Evolutionary conservation across 2,888 invertebrate genomes (phyloP).

Genomic region (Morpho helenor): DNA sequence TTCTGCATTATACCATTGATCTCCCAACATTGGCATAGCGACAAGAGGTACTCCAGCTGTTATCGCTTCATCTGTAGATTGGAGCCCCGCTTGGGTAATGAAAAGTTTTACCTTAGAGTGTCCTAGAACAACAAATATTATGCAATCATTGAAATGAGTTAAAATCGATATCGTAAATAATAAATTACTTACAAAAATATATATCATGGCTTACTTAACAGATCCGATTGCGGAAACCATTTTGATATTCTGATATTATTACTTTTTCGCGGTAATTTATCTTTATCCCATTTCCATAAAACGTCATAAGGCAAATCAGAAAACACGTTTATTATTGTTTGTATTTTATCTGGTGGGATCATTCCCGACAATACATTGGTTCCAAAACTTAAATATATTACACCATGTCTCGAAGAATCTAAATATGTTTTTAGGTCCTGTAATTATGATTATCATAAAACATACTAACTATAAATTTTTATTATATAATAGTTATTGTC

Average conservation of each 20-base stretch:
- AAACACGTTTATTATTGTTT: slow-evolving; percentile 19
- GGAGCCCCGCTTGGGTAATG: slow-evolving; percentile 68
- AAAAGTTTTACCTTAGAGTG: slow-evolving; percentile 70
- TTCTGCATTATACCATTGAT: slow-evolving; percentile 61
- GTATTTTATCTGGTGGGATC: slow-evolving; percentile 44
- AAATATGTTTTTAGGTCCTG: slow-evolving; percentile 53
- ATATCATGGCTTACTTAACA: slow-evolving; percentile 50
- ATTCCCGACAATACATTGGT: slow-evolving; percentile 49
- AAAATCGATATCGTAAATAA: too few species aligned
- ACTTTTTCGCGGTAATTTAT: slow-evolving; percentile 31
- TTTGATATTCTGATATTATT: slow-evolving; percentile 56
- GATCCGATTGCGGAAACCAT: slow-evolving; percentile 68
- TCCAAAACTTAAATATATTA: slow-evolving; percentile 66
- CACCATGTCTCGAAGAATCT: slow-evolving; percentile 56
- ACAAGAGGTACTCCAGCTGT: slow-evolving; percentile 57
- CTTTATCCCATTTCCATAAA: too few species aligned
- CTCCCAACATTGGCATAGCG: slow-evolving; percentile 60
- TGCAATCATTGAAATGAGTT: too few species aligned
- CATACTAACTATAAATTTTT: background rate
- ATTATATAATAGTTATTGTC: too few species aligned
- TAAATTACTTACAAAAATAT: too few species aligned
- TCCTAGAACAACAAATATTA: slow-evolving; percentile 30
- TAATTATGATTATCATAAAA: background rate
- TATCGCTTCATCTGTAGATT: slow-evolving; percentile 31
- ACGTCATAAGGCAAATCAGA: too few species aligned